Base-by-base conservation (phyloP, 2,797 vertebrate species). In the Kryptopterus vitreolus region DNA sequence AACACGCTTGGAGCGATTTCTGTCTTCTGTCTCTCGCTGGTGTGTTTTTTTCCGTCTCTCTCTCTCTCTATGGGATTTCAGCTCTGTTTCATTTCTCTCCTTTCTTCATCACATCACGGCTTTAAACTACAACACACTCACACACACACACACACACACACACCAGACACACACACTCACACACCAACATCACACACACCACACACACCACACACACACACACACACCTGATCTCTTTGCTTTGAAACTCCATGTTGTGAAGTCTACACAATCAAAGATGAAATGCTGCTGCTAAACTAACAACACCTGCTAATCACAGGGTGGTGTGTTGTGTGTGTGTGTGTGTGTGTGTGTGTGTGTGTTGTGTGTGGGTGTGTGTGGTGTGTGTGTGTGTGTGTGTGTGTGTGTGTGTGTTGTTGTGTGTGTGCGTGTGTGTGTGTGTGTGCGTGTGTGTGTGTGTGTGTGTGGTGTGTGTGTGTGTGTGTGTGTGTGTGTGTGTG, bases 1-100 rank as follows among this genome's bases (percentile, higher is more conserved):
- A 33, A 72, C 69, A 72, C 2, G 52, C 69, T 72, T 18, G 4
- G 48, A 71, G 69, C 48, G 16, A 71, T n/a, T n/a, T n/a, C n/a
- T n/a, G n/a, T 72, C 29, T 55, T 53, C 50, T 55, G 50, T 35
- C 70, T 35, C 50, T 35, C 29, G 6, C 26, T 31, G 43, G 1
- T 4, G 12, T 43, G 16, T 38, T 48, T 18, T 13, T n/a, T n/a
- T n/a, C n/a, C n/a, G n/a, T n/a, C n/a, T n/a, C n/a, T n/a, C n/a
- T n/a, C 3, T 53, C 16, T n/a, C 26, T 53, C 69, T 0, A 22
- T 33, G 69, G 69, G 29, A 71, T 71, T 50, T 29, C 29, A 71
- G 18, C 69, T 53, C 48, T 52, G 16, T 53, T 52, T n/a, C 20
- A 71, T 55, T 53, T 33, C 50, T 53, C 50, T 71, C 53, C 48